Conservation (phyloP, 2,797 vertebrate species). For the Phrynocephalus guinanensis region DNA sequence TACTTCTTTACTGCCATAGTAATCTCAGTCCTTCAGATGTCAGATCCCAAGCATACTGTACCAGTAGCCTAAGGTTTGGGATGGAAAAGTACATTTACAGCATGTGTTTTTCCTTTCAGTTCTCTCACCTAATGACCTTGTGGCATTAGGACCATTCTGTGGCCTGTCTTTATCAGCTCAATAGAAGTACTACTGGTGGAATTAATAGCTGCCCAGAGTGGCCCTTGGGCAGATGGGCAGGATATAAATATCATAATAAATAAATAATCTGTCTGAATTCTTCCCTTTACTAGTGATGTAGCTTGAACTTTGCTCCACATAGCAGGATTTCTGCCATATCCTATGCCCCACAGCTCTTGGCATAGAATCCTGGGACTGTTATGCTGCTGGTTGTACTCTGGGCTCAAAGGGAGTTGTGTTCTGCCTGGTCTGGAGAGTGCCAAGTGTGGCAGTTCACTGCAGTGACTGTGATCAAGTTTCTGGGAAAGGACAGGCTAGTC, state of each 20-base stretch:
- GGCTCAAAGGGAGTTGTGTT: too few relatives aligned
- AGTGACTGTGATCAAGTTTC: too few relatives aligned
- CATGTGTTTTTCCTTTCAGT: neutral
- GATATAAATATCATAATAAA: too few relatives aligned
- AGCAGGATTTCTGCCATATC: neutral
- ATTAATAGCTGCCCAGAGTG: too few relatives aligned
- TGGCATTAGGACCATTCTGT: neutral
- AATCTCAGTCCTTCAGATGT: neutral
- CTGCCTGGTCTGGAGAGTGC: too few relatives aligned
- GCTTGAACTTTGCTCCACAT: too few relatives aligned
- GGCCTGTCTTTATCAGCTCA: neutral
- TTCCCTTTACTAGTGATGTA: neutral
- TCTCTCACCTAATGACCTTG: neutral
- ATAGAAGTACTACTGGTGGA: neutral
- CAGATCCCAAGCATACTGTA: neutral
- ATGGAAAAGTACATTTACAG: neutral
- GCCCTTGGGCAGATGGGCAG: too few relatives aligned
- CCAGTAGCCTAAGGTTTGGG: neutral
- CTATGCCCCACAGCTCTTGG: too few relatives aligned
- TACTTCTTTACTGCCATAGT: neutral
- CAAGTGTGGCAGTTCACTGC: too few relatives aligned
- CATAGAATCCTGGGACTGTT: too few relatives aligned
- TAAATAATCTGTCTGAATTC: neutral
- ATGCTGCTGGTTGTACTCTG: too few relatives aligned
- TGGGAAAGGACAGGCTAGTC: too few relatives aligned